Conservation (phyloP, 2,113 vertebrate species). For the Elephas maximus region DNA sequence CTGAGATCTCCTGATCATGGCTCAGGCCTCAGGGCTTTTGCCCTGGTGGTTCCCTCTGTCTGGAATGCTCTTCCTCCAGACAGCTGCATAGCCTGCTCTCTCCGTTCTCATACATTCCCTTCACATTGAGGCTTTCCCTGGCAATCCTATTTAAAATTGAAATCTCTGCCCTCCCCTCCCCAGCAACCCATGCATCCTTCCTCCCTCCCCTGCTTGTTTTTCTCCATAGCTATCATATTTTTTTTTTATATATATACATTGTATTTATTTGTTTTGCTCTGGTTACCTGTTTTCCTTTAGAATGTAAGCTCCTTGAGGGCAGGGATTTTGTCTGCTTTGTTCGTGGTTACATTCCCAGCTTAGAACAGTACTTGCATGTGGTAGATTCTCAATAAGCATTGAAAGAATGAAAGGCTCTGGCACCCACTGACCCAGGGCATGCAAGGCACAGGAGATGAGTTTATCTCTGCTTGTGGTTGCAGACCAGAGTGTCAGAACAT, state of each 20-base stretch:
- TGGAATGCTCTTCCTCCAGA: not conserved
- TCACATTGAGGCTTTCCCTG: not conserved
- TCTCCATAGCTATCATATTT: not conserved
- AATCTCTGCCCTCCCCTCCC: not conserved
- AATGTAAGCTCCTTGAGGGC: not conserved
- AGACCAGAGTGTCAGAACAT: not conserved
- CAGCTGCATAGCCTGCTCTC: not conserved
- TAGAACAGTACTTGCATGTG: not conserved
- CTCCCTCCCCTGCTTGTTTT: not conserved
- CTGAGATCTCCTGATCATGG: not conserved
- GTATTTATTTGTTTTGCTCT: not conserved
- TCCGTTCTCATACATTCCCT: not conserved
- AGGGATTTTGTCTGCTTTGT: not conserved
- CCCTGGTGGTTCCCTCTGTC: not conserved
- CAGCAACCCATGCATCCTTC: not conserved
- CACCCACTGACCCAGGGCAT: too few species aligned
- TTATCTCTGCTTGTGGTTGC: not conserved
- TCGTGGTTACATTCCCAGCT: not conserved
- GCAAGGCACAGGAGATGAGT: not conserved
- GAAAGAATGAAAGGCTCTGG: not conserved
- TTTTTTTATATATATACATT: too few species aligned
- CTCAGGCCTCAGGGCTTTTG: not conserved
- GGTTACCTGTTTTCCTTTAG: not conserved
- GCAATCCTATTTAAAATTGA: not conserved
- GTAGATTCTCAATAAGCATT: not conserved